phyloP scores from a whole-genome alignment of 2,113 vertebrate species.

The Scartelaos histophorus region DNA sequence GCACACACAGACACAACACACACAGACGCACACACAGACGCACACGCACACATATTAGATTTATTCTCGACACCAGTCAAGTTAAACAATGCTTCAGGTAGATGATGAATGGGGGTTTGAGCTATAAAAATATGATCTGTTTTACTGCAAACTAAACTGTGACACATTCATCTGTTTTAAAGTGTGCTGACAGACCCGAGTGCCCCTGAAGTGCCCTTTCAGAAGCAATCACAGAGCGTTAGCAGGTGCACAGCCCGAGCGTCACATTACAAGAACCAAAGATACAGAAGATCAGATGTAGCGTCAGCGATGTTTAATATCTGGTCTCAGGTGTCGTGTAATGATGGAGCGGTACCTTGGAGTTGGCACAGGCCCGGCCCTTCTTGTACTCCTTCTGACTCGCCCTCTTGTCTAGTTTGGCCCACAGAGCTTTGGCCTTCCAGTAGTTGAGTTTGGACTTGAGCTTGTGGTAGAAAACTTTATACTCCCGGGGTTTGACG shows the following conservation, averaged over 20 bases:
- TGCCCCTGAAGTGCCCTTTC: slow-evolving; percentile 8
- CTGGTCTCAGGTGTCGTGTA: neutral
- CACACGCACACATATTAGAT: too few relatives aligned
- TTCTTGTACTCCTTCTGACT: slow-evolving; percentile 97
- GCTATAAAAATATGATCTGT: neutral
- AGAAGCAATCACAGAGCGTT: neutral
- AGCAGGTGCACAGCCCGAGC: slow-evolving; percentile 14
- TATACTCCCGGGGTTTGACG: slow-evolving; percentile 88
- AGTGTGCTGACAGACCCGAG: neutral
- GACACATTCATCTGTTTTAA: neutral
- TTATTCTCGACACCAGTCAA: neutral
- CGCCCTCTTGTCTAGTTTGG: slow-evolving; percentile 93
- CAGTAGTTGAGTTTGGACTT: slow-evolving; percentile 99
- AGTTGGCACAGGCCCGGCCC: slow-evolving; percentile 90
- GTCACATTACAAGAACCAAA: slow-evolving; percentile 18
- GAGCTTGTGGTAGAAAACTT: slow-evolving; percentile 95
- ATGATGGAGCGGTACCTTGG: slow-evolving; percentile 79
- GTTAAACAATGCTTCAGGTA: neutral
- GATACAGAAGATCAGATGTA: slow-evolving; percentile 11
- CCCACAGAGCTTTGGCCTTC: slow-evolving; percentile 98
- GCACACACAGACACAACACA: too few relatives aligned
- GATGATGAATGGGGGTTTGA: neutral
- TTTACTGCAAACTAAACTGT: neutral
- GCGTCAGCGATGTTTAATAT: neutral
- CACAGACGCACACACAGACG: too few relatives aligned